Base-by-base conservation (phyloP, 1,140 invertebrate genomes). In the Neodiprion lecontei region DNA sequence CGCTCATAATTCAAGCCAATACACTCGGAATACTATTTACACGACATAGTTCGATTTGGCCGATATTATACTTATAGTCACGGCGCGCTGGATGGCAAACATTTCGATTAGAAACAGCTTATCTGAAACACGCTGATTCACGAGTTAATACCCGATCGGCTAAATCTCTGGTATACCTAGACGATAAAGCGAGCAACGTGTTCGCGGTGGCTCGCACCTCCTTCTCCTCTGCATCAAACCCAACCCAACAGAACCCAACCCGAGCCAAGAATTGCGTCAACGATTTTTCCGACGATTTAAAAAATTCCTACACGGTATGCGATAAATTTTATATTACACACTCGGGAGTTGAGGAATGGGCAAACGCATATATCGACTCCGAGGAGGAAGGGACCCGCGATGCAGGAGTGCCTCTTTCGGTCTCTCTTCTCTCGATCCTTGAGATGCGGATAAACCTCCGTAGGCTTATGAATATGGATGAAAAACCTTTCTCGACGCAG, bases 391-490 rank as follows among this genome's bases (percentile, higher is more conserved):
- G 28, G 65, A 47, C 48, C 66, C 50, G 11, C 14, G 67, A 14
- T 69, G 17, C 40, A 69, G 23, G 4, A 21, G 14, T 69, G 67
- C 67, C 67, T 69, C 67, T 69, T 23, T 69, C 21, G 21, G 40
- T 23, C 67, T 69, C 67, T 21, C 73, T 11, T 23, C 67, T 69
- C 67, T 21, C 73, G 80, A 86, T 86, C 85, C 85, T 87, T 85
- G 85, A 86, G 83, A 82, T 76, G 76, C 78, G 77, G 81, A 83
- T 82, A 84, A 78, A 80, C 81, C 80, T 83, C 53, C n/a, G n/a
- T 70, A 76, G 80, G 85, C 82, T 87, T 88, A 88, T 88, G 87
- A 87, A 88, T 88, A 87, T 87, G 87, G 84, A 87, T 88, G 85
- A 84, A 40, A 40, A 61, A 87, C 81, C 82, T 86, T 86, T 86